Percentiles rank a stretch among this genome's conserved stretches.
Evolutionary conservation across 1,140 invertebrate genomes (phyloP).

Genomic region (Drosophila cardini): DNA sequence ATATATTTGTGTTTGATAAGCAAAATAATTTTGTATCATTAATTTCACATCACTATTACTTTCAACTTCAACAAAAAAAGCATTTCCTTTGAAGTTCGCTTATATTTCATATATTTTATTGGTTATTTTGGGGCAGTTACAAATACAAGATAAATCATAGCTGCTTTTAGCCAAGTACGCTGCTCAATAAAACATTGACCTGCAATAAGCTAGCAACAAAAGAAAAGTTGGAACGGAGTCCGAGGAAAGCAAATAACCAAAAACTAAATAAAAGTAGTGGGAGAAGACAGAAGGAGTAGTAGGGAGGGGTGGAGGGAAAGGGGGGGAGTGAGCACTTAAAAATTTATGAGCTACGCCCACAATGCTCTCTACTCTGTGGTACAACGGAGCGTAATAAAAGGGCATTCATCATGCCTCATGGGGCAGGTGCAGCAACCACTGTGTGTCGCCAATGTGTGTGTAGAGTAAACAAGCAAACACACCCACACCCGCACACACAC

Average conservation of each 20-base stretch:
- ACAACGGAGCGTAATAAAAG: constrained; percentile 57
- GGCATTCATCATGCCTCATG: constrained; percentile 62
- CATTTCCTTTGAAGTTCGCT: background rate
- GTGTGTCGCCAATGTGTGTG: constrained; percentile 33
- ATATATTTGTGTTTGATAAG: too few species aligned
- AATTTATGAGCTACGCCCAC: constrained; percentile 68
- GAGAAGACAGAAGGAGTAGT: background rate
- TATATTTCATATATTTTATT: background rate
- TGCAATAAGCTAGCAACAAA: constrained; percentile 22
- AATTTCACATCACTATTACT: too few species aligned
- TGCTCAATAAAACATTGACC: constrained; percentile 15
- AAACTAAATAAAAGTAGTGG: background rate
- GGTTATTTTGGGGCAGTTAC: background rate
- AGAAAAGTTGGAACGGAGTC: background rate
- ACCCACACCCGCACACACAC: too few species aligned
- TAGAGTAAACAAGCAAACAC: constrained; percentile 3
- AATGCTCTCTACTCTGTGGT: constrained; percentile 25
- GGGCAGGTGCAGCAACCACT: constrained; percentile 34
- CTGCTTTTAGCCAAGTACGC: background rate
- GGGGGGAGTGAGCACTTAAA: constrained; percentile 51
- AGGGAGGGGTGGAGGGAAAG: background rate
- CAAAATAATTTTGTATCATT: too few species aligned
- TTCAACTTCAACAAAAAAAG: background rate
- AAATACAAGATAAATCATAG: background rate
- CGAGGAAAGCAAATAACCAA: constrained; percentile 1